Conservation (phyloP, 2,888 invertebrate species). For the Bombylius major region DNA sequence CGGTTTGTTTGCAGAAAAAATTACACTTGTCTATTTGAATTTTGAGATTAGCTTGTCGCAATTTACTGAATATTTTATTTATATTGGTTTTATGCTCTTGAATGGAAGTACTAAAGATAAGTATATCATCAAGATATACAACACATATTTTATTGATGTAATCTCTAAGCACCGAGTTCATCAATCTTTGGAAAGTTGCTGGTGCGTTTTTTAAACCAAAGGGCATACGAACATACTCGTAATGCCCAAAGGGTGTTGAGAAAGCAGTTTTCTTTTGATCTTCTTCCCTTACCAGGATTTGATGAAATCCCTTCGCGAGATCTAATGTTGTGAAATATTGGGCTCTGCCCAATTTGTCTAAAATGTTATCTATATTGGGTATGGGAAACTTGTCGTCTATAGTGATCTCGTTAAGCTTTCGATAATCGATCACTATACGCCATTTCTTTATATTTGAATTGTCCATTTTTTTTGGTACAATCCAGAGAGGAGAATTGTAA, state of each 20-base stretch:
- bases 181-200: conserved; percentile 24
- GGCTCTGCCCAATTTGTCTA: conserved; percentile 14
- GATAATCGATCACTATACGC: too few species aligned
- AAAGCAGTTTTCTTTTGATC: conserved; percentile 23
- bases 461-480: too few species aligned
- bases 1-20: neutral
- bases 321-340: conserved; percentile 17
- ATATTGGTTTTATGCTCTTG: conserved; percentile 15
- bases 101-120: conserved; percentile 14
- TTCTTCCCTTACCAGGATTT: conserved; percentile 16
- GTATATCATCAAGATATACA: conserved; percentile 22
- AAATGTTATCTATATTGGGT: conserved; percentile 16
- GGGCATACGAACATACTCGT: conserved; percentile 22
- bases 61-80: neutral
- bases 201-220: conserved; percentile 24
- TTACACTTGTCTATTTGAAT: neutral
- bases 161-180: conserved; percentile 20
- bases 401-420: too few species aligned
- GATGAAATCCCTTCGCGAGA: conserved; percentile 19
- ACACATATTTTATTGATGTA: conserved; percentile 9
- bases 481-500: too few species aligned
- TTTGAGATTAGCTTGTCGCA: neutral
- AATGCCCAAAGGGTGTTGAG: conserved; percentile 20
- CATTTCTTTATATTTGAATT: too few species aligned
- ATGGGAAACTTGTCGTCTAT: too few species aligned